phyloP scores from a whole-genome alignment of 64 coral and sea anemone genomes.

The Cladopsammia gracilis region DNA sequence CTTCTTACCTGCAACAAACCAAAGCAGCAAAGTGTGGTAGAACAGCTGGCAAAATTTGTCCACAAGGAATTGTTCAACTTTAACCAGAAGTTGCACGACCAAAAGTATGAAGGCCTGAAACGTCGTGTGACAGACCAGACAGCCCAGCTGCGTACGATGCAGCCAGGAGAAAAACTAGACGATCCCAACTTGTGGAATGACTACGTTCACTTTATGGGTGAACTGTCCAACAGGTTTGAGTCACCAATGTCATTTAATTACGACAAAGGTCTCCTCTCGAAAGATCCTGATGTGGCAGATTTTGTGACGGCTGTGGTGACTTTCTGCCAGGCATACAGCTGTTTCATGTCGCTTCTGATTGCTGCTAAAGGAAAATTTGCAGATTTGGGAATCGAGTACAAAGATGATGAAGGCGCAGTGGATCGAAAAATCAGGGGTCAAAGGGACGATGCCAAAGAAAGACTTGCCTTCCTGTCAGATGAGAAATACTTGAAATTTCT shows the following conservation, averaged over 20 bases:
- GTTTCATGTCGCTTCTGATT: constrained; percentile 41
- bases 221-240: constrained; percentile 31
- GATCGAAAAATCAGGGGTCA: constrained; percentile 3
- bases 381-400: not conserved
- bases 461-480: constrained; percentile 43
- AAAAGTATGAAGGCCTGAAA: constrained; percentile 10
- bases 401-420: not conserved
- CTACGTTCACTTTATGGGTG: constrained; percentile 27
- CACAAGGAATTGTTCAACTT: not conserved
- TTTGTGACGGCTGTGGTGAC: constrained; percentile 36
- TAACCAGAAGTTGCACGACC: constrained; percentile 7
- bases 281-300: constrained; percentile 52
- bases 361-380: constrained; percentile 27
- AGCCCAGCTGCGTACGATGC: constrained; percentile 1
- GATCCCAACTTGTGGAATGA: constrained; percentile 46
- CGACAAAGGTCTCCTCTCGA: not conserved
- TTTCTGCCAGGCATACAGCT: constrained; percentile 38
- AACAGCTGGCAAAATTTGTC: not conserved
- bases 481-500: constrained; percentile 27
- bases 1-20: not conserved
- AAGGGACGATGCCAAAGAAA: not conserved
- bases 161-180: constrained; percentile 15
- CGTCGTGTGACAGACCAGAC: constrained; percentile 25
- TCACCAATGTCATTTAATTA: constrained; percentile 40
- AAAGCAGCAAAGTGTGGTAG: not conserved